Evolutionary conservation across 2,888 invertebrate species (phyloP), one percentile per base, ranked within the genome.

Genomic region (Lepidonotus clava): DNA sequence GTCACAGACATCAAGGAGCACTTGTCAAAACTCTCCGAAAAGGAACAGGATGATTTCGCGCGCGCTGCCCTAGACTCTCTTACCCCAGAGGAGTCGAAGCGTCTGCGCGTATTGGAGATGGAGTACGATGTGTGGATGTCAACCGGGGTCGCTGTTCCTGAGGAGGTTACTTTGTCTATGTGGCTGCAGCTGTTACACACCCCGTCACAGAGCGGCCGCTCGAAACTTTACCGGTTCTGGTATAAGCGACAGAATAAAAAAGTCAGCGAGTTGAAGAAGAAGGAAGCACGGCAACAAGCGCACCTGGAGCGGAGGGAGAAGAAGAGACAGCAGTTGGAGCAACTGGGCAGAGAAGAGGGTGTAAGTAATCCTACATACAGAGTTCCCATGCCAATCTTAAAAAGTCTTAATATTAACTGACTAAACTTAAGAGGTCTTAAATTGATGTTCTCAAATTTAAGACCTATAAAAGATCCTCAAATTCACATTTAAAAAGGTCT

Each of bases 91-190:
- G 86, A 86, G 38, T 24, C 83, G 84, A 86, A 86, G 61, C 24
- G 83, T 8, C 83, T 86, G 2, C 53, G 83, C 24, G 83, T 86
- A 21, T 34, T 86, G 40, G 83, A 86, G 66, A 83, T 86, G 32
- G 86, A 86, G 66, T 84, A 84, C 36, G 86, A 86, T 41, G 84
- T 84, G 14, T 86, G 83, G 84, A 38, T 66, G 46, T 86, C 86
- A 5, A 86, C 66, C 24, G 86, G 86, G 4, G 80, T 6, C 18
- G 46, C 18, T 46, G 56, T 83, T 0, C 83, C 83, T 5, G 83
- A 83, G 0, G 8, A 32, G 14, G 11, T 56, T 11, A 56, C 24
- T 21, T 11, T 56, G 8, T 18, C 38, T 21, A 34, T 46, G 34
- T 83, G 83, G 83, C n/a, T 56, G 14, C 53, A 51, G n/a, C 53